Percentiles rank a stretch among this genome's conserved stretches.
phyloP scores from a whole-genome alignment of 2,888 invertebrate genomes.

The Leptura quadrifasciata region DNA sequence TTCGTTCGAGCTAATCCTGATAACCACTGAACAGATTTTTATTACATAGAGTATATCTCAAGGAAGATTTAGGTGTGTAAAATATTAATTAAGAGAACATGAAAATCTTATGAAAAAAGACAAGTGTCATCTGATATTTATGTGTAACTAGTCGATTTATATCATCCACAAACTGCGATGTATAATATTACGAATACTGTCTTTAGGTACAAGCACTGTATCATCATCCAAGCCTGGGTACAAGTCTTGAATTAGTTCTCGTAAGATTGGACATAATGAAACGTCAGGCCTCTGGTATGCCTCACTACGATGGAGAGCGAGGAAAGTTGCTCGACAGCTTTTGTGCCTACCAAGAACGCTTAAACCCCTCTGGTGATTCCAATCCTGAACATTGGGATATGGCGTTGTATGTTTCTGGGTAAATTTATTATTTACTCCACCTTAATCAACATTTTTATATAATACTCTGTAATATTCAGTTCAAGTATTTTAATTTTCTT shows the following conservation, averaged over 20 bases:
- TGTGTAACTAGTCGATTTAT: too few relatives aligned
- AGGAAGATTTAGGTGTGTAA: too few relatives aligned
- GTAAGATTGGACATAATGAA: conserved; percentile 84
- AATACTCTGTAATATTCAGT: background rate
- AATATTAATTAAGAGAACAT: too few relatives aligned
- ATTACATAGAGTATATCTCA: too few relatives aligned
- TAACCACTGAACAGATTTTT: too few relatives aligned
- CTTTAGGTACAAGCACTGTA: conserved; percentile 85
- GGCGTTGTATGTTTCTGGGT: conserved; percentile 86
- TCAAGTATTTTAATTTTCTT: background rate
- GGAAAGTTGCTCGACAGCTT: conserved; percentile 83
- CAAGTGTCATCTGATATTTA: too few relatives aligned
- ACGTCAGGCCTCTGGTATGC: conserved; percentile 79
- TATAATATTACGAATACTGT: background rate
- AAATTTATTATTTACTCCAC: conserved; percentile 57
- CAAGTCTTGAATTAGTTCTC: conserved; percentile 80
- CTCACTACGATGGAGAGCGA: conserved; percentile 81
- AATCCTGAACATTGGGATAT: conserved; percentile 88
- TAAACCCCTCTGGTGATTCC: conserved; percentile 81
- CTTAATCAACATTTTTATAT: background rate
- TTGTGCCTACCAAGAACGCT: conserved; percentile 81
- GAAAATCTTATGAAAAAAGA: too few relatives aligned
- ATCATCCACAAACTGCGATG: too few relatives aligned
- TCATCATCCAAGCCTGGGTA: conserved; percentile 84
- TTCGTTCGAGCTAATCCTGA: too few relatives aligned